Base-by-base conservation (phyloP, 2,888 invertebrate genomes). In the Diarsia dahlii region DNA sequence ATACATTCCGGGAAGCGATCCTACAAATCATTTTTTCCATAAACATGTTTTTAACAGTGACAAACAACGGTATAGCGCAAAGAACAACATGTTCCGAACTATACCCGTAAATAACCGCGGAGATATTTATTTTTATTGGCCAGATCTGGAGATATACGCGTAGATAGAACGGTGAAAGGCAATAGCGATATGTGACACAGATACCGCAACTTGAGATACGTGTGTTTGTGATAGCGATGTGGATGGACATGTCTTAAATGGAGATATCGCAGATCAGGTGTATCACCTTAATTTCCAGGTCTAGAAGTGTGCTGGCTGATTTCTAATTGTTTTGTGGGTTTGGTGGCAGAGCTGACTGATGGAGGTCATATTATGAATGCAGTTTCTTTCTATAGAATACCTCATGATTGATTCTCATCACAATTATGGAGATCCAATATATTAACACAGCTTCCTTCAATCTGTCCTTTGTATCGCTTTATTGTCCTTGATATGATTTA, bases 101-200 rank as follows among this genome's bases (percentile, higher is more conserved):
- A 88, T 63, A 68, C 81, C 81, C 76, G 79, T 80, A 91, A 91
- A 92, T 90, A 90, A 82, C 85, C 80, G 74, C 71, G 72, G 74
- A 86, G 85, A 89, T 91, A 90, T 90, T 91, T 90, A 91, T 91
- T 92, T 92, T 92, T 92, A 91, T 88, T 87, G 88, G 89, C 69
- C 56, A 87, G 85, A 87, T 88, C 84, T 80, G 76, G 64, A 85
- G 87, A 45, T 63, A 45, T 45, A 45, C 45, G n/a, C 45, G 63
- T 63, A 63, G 63, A 90, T 84, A 84, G 79, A 82, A 77, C 80
- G 84, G 90, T 87, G 89, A 89, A 89, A 90, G 88, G 81, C 74
- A 68, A 84, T 80, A 70, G 81, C 82, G 71, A 82, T 83, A 64
- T 62, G 77, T 84, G 82, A 83, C 82, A 84, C 81, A 81, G 84